Evolutionary conservation across 2,888 invertebrate species (phyloP).

Genomic region (Brachylomia viminalis): DNA sequence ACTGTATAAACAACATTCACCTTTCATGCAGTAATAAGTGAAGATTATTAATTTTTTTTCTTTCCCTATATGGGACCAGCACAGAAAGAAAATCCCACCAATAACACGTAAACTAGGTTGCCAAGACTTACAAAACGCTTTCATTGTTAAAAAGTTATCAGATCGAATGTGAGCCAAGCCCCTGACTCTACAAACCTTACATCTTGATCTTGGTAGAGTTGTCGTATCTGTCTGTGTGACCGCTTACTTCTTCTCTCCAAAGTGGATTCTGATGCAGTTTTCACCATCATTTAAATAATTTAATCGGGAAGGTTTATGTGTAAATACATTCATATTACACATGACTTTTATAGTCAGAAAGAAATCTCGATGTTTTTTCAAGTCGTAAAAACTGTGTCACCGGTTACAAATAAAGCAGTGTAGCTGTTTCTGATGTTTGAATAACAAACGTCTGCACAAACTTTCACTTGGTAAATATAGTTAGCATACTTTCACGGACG

Average conservation of each 20-base stretch:
- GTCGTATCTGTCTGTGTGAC: neutral
- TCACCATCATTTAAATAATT: neutral
- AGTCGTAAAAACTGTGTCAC: neutral
- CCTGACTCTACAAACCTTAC: neutral
- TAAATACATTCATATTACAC: too few relatives aligned
- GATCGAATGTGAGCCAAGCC: neutral
- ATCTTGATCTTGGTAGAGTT: too few relatives aligned
- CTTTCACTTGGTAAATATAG: neutral
- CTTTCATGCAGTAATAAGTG: neutral
- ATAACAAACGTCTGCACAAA: neutral
- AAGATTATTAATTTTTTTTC: neutral
- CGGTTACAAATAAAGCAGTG: neutral
- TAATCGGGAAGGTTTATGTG: neutral
- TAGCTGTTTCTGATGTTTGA: neutral
- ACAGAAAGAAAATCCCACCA: neutral
- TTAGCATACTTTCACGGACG: neutral
- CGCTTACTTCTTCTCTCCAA: neutral
- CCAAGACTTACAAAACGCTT: neutral
- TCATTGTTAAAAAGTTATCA: neutral
- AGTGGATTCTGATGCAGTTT: neutral
- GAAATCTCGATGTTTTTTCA: too few relatives aligned
- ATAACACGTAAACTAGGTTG: neutral
- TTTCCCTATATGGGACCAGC: neutral
- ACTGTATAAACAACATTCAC: neutral
- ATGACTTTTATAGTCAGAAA: too few relatives aligned